Base-by-base conservation (phyloP, 1,140 invertebrate species). In the Brachionus rubens region DNA sequence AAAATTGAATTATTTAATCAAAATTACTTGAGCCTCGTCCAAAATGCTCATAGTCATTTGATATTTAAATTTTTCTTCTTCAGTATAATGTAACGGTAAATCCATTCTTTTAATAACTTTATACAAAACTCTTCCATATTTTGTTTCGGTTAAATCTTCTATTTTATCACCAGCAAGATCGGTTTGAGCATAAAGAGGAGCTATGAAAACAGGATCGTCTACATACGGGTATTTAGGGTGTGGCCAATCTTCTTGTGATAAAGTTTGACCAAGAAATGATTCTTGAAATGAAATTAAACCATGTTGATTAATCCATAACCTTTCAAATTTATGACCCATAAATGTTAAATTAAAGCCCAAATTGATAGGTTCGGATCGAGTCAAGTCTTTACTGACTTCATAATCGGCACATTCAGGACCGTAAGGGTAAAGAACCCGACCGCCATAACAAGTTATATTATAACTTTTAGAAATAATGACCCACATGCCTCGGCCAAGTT, bases 321-420 rank as follows among this genome's bases (percentile, higher is more conserved):
- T 56, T 14, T 76, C 52, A 54, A 76, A 76, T 28, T 48, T 41
- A 24, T 76, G 72, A n/a, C 72, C 72, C 72, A 76, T 76, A 43
- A 76, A 76, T 26, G 72, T 76, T 24, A 76, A 30, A 33, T 76
- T 76, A 33, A 76, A 56, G 5, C 48, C 48, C 21, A 76, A 54
- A 24, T 76, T 43, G 7, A 76, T 56, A 19, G n/a, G 28, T 26
- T 54, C 33, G 4, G 48, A 54, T 41, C 72, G 2, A 26, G 48
- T 76, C n/a, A 26, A 21, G 36, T 76, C 72, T 59, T 56, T 56
- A 24, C 48, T 76, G 1, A 59, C 40, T 28, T 76, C 72, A 30
- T 16, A 76, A 56, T 76, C 72, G 3, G 48, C 72, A 19, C 52
- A 76, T 14, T 59, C 72, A 16, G 48, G 48, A 10, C 72, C 72